Percentiles rank a stretch among this genome's conserved stretches.
These are phyloP conservation scores for Eremobia ochroleuca DNA, from an alignment of 2,888 invertebrate species.

Conservation along the genomic window DNA sequence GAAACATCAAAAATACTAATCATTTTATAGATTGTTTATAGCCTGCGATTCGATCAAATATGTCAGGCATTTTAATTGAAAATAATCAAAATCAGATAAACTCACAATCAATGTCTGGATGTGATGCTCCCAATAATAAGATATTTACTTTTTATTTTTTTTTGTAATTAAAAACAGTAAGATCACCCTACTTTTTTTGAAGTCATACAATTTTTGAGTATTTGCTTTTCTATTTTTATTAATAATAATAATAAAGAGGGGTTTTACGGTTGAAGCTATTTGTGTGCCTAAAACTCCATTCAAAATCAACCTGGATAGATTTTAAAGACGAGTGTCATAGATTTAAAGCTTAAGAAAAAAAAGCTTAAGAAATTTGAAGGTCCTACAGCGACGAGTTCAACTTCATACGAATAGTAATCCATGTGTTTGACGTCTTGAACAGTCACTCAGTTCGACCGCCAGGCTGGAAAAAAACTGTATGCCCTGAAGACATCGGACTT, in stretches of 20 bases:
- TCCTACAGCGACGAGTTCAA: slow-evolving; percentile 4
- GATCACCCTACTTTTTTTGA: too few relatives aligned
- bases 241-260: too few relatives aligned
- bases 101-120: neutral
- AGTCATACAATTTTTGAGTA: too few relatives aligned
- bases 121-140: neutral
- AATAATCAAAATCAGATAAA: neutral
- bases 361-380: slow-evolving; percentile 2
- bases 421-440: slow-evolving; percentile 13
- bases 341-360: too few relatives aligned
- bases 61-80: neutral
- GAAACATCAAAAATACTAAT: neutral
- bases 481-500: slow-evolving; percentile 15
- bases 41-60: neutral
- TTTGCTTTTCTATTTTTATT: too few relatives aligned
- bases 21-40: neutral
- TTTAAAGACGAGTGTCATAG: too few relatives aligned
- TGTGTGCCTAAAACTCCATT: too few relatives aligned
- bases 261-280: too few relatives aligned
- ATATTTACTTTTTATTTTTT: neutral
- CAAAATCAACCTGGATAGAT: too few relatives aligned
- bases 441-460: slow-evolving; percentile 5
- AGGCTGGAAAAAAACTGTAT: slow-evolving; percentile 7
- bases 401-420: slow-evolving; percentile 1
- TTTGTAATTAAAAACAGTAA: too few relatives aligned